phyloP scores from a whole-genome alignment of 2,888 invertebrate species.

The Rhorus exstirpatorius region DNA sequence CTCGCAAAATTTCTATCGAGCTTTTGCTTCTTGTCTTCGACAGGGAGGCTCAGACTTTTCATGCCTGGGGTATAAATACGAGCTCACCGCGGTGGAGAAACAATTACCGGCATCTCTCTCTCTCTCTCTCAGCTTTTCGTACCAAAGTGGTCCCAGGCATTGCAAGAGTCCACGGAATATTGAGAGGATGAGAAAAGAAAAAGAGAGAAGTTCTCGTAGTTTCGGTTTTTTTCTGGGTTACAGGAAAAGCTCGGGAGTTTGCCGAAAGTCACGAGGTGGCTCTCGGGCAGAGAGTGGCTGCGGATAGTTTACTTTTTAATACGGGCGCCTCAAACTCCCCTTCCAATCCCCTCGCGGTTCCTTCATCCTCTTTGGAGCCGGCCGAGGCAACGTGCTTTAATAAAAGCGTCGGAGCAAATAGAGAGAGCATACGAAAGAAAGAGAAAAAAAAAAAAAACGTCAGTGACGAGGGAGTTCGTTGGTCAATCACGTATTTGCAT shows the following conservation, averaged over 20 bases:
- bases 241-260: conserved; percentile 35
- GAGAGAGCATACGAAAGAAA: conserved; percentile 61
- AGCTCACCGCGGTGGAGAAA: conserved; percentile 50
- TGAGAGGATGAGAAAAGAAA: conserved; percentile 62
- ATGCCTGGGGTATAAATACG: conserved; percentile 27
- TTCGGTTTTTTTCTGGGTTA: conserved; percentile 53
- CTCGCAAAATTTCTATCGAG: conserved; percentile 44
- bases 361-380: conserved; percentile 39
- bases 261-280: conserved; percentile 50
- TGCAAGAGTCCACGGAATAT: conserved; percentile 51
- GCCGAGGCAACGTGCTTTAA: conserved; percentile 79
- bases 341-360: conserved; percentile 17
- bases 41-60: conserved; percentile 9
- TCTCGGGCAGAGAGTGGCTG: conserved; percentile 57
- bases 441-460: conserved; percentile 25
- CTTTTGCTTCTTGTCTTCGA: conserved; percentile 11
- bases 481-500: conserved; percentile 50
- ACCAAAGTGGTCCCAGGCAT: conserved; percentile 33
- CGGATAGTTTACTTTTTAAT: conserved; percentile 83
- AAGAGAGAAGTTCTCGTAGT: conserved; percentile 51
- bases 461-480: conserved; percentile 24
- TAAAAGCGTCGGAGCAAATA: conserved; percentile 80
- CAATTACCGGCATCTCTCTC: conserved; percentile 70
- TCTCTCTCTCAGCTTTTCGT: conserved; percentile 44
- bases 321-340: conserved; percentile 62